Base-by-base conservation (phyloP, 1,140 invertebrate genomes). In the Callitettix versicolor region DNA sequence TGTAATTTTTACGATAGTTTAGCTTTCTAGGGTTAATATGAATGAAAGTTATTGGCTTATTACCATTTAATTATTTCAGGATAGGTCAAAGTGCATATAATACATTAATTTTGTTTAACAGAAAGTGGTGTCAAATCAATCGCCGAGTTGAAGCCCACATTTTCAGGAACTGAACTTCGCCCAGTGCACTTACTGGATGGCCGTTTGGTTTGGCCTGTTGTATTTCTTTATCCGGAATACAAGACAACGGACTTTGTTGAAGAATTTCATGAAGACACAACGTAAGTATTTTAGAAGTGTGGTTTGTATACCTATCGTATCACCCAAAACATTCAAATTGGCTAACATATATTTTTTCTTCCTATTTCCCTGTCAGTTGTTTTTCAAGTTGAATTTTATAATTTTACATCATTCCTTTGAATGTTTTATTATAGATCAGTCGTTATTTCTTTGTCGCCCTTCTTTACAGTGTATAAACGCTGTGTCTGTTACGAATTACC, bases 161-260 rank as follows among this genome's bases (percentile, higher is more conserved):
- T 84, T 63, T 78, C 82, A 0, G 77, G 80, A 59, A 71, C 82
- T 48, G 71, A 73, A 30, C 69, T 79, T 44, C 63, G 68, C 66
- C 68, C 69, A 72, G 84, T 87, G 14, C 70, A 75, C 62, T 61
- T 85, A 1, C 70, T 74, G n/a, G 62, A 74, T 17, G 69, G 74
- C 62, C 65, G 74, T 59, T 73, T 91, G 54, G 65, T 86, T 59
- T 91, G 86, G 91, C 88, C 93, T 40, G 78, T 88, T 47, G 70
- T 87, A 36, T 82, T 95, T 62, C 70, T 88, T 15, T 95, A 93
- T 71, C 90, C 91, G 3, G 88, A 93, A 71, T 79, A 77, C 61
- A 68, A 75, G 52, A 76, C 80, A 49, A 81, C 79, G 54, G 86
- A 89, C 67, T 83, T 86, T 62, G 76, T 88, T 55, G 76, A 86